Evolutionary conservation across 2,888 invertebrate genomes (phyloP).

Genomic region (Spilarctia lutea): DNA sequence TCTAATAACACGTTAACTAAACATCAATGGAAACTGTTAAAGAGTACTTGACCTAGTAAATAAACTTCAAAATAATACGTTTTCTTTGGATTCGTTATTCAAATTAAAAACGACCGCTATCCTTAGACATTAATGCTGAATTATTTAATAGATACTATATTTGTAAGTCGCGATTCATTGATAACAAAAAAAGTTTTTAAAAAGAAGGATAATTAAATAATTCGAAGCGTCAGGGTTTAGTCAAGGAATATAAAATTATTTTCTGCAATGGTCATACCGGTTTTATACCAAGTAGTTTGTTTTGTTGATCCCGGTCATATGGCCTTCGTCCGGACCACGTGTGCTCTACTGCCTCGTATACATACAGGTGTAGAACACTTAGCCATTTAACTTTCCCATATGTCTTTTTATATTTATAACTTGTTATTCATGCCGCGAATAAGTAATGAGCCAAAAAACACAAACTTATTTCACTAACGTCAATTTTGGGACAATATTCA

Average conservation of each 20-base stretch:
- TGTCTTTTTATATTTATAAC: conserved; percentile 52
- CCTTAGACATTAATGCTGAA: neutral
- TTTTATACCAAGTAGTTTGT: conserved; percentile 29
- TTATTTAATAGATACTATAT: neutral
- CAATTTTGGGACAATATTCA: conserved; percentile 54
- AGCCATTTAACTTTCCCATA: conserved; percentile 49
- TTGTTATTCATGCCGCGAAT: conserved; percentile 67
- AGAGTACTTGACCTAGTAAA: conserved; percentile 12
- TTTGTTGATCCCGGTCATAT: conserved; percentile 40
- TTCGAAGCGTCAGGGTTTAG: conserved; percentile 4
- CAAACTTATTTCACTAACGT: conserved; percentile 56
- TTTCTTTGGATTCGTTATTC: conserved; percentile 15
- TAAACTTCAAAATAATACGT: conserved; percentile 15
- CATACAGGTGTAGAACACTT: conserved; percentile 31
- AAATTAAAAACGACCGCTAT: conserved; percentile 15
- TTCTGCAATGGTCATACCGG: conserved; percentile 33
- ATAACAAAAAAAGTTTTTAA: neutral
- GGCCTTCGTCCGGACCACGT: conserved; percentile 52
- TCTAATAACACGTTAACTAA: conserved; percentile 27
- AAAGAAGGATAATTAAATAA: neutral
- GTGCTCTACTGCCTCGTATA: conserved; percentile 59
- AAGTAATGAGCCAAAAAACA: conserved; percentile 64
- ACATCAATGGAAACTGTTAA: conserved; percentile 29
- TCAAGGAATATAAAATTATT: conserved; percentile 18
- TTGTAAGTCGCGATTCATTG: neutral